Base-by-base conservation (phyloP, 2,888 invertebrate genomes). In the Hypercompe scribonia region DNA sequence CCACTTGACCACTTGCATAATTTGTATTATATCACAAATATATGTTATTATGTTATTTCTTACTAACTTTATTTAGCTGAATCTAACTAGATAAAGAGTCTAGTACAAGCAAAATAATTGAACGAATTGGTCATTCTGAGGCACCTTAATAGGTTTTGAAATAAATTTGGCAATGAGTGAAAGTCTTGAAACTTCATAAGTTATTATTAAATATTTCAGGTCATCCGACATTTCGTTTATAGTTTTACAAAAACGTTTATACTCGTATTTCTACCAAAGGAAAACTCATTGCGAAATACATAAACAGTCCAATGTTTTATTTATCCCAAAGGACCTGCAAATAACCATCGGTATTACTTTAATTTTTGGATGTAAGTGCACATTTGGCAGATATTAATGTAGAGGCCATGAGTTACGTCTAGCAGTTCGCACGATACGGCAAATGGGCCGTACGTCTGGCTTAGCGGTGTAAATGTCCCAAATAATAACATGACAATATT, bases 371-470 rank as follows among this genome's bases (percentile, higher is more conserved):
- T 86, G 84, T 88, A 89, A 90, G 89, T 91, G 90, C 88, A 90
- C 90, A 90, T 89, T 87, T 87, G 84, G 87, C 84, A 84, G 88
- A 89, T 90, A 92, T 93, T 93, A 93, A 92, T 93, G 91, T 87
- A 83, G 77, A 81, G 81, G 84, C 89, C 90, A 92, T 94, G 93
- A 92, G 94, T 94, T 91, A 92, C 92, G 89, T 86, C 90, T 88
- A 88, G 84, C 90, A 89, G 89, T 91, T 89, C 88, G 89, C 91
- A 84, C 91, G 91, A 90, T 90, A 90, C 91, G 88, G 90, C 90
- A 91, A 94, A 94, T 93, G 93, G 93, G 82, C 92, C 90, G 93
- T 94, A 93, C 88, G 90, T 94, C 93, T 92, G 89, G 93, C 94
- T 95, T 94, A 94, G 91, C 90, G 92, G 89, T 91, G 92, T 91